Conservation (phyloP, 2,113 vertebrate species). For the Stigmatopora nigra region DNA sequence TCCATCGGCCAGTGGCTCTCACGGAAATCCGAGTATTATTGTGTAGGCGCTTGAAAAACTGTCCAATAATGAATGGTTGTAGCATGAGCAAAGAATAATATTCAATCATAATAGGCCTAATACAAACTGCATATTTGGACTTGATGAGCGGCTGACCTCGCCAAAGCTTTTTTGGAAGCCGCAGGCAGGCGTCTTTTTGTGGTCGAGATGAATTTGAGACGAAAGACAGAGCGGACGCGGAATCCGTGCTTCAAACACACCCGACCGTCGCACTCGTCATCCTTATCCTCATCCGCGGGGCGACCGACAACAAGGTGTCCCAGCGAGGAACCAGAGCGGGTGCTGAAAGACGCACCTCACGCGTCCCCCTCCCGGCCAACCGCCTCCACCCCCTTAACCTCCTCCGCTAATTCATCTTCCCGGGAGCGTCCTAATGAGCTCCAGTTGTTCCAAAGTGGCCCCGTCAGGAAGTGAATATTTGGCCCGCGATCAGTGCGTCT, state of each 20-base stretch:
- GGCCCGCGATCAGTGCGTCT: slow-evolving; percentile 60
- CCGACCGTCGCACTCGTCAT: slow-evolving; percentile 28
- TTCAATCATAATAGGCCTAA: slow-evolving; percentile 3
- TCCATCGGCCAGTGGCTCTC: neutral
- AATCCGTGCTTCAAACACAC: slow-evolving; percentile 45
- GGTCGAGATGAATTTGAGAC: slow-evolving; percentile 12
- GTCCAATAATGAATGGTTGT: neutral
- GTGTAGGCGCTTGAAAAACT: neutral
- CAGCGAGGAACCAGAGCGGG: slow-evolving; percentile 63
- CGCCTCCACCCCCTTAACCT: slow-evolving; percentile 22
- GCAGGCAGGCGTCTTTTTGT: slow-evolving; percentile 1
- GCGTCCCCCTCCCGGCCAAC: slow-evolving; percentile 21
- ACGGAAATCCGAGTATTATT: slow-evolving; percentile 1
- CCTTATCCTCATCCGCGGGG: neutral
- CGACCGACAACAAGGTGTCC: slow-evolving; percentile 59
- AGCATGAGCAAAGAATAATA: slow-evolving; percentile 4
- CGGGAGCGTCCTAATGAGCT: slow-evolving; percentile 63
- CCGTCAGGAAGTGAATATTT: slow-evolving; percentile 62
- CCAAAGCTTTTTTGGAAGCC: neutral
- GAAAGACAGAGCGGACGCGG: slow-evolving; percentile 14
- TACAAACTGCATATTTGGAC: slow-evolving; percentile 4
- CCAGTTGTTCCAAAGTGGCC: slow-evolving; percentile 65
- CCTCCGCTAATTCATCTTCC: slow-evolving; percentile 46
- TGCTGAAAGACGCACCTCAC: slow-evolving; percentile 69
- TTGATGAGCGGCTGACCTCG: neutral